Evolutionary conservation across 2,113 vertebrate species (phyloP).

Genomic region (Reinhardtius hippoglossoides): DNA sequence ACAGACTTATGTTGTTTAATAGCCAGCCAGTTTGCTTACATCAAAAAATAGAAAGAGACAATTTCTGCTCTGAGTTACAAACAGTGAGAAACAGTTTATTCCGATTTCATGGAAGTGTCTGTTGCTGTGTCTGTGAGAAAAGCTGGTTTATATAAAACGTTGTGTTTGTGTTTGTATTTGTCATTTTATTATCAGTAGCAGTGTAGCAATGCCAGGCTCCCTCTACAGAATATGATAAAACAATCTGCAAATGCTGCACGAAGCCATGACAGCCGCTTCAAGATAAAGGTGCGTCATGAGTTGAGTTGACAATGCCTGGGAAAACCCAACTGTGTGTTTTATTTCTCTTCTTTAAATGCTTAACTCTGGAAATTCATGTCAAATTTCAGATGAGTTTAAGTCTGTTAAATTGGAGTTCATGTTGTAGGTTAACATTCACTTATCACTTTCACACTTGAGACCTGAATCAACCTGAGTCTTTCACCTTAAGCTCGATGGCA

Average conservation of each 20-base stretch:
- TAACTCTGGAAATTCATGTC: not conserved
- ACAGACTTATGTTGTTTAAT: not conserved
- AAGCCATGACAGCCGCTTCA: conserved; percentile 1
- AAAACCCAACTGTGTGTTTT: conserved; percentile 1
- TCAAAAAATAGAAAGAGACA: not conserved
- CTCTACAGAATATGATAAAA: conserved; percentile 11
- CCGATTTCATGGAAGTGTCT: not conserved
- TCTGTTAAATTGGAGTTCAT: not conserved
- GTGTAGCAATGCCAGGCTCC: conserved; percentile 8
- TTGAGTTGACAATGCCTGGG: not conserved
- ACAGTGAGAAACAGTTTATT: not conserved
- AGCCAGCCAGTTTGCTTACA: not conserved
- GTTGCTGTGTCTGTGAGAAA: not conserved
- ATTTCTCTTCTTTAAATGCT: not conserved
- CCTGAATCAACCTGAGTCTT: not conserved
- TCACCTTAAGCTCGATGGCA: conserved; percentile 90
- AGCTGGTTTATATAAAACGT: not conserved
- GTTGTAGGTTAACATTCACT: not conserved
- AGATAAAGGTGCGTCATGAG: not conserved
- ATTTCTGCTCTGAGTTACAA: not conserved
- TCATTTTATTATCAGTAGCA: conserved; percentile 8
- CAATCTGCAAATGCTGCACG: conserved; percentile 11
- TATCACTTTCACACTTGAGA: not conserved
- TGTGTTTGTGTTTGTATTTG: conserved; percentile 8
- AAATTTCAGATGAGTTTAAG: not conserved